Evolutionary conservation across 2,113 vertebrate genomes (phyloP).

Genomic region (Toxotes chatareus): DNA sequence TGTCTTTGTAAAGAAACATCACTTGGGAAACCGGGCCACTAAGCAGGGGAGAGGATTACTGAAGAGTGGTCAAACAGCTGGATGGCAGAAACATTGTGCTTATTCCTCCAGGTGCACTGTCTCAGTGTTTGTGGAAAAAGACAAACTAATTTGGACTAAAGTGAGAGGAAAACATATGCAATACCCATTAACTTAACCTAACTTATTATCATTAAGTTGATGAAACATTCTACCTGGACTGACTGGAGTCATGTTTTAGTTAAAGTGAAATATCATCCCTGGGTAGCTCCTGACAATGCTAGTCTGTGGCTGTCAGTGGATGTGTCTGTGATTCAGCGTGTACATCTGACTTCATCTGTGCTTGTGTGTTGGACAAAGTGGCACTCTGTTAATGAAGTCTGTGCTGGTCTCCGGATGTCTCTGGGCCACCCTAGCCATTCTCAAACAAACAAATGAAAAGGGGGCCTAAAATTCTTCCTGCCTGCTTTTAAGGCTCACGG

Average conservation of each 20-base stretch:
- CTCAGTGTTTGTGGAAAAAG: constrained; percentile 7
- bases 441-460: constrained; percentile 90
- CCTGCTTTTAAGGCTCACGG: constrained; percentile 81
- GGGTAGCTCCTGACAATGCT: not conserved
- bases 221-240: not conserved
- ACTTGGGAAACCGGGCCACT: constrained; percentile 47
- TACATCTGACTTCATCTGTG: not conserved
- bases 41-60: constrained; percentile 18
- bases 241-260: constrained; percentile 15
- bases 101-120: constrained; percentile 21
- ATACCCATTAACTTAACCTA: too few species aligned
- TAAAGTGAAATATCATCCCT: not conserved
- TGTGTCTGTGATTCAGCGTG: constrained; percentile 25
- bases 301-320: constrained; percentile 24
- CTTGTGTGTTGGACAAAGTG: constrained; percentile 37
- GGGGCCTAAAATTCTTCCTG: constrained; percentile 85
- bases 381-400: constrained; percentile 75
- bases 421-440: constrained; percentile 87
- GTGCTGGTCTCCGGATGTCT: constrained; percentile 77
- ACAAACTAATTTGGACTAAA: too few species aligned
- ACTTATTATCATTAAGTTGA: not conserved
- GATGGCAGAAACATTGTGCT: constrained; percentile 30
- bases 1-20: constrained; percentile 51
- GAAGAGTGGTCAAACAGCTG: constrained; percentile 12
- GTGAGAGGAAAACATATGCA: too few species aligned